A percentile compares a stretch with the other conserved stretches of the same genome.
Evolutionary conservation across 2,888 invertebrate genomes (phyloP).

Genomic region (Macaria notata): DNA sequence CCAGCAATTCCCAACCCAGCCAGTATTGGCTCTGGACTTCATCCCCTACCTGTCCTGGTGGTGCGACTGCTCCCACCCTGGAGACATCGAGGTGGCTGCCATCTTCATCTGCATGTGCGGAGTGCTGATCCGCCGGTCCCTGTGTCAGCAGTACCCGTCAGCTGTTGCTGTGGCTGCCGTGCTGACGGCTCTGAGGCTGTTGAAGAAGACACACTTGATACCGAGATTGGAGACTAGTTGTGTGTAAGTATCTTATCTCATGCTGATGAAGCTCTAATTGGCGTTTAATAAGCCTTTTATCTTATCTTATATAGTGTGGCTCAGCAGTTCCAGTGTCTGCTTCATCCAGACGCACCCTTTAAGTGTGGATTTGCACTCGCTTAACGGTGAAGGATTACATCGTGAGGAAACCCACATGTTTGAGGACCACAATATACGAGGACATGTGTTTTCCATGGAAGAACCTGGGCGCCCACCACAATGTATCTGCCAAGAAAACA

Average conservation of each 20-base stretch:
- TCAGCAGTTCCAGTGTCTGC: too few species aligned
- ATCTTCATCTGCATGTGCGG: slow-evolving; percentile 62
- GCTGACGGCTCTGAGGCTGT: slow-evolving; percentile 50
- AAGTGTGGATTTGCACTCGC: too few species aligned
- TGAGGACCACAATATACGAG: too few species aligned
- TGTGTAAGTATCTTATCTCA: slow-evolving; percentile 48
- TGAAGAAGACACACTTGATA: slow-evolving; percentile 46
- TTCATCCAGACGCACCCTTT: too few species aligned
- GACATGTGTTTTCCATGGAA: too few species aligned
- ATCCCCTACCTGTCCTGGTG: slow-evolving; percentile 62
- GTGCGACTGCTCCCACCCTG: slow-evolving; percentile 46
- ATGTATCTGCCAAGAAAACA: too few species aligned
- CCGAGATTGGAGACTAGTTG: slow-evolving; percentile 32
- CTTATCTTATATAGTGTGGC: too few species aligned
- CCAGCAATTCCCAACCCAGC: slow-evolving; percentile 60
- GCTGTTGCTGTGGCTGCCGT: slow-evolving; percentile 60
- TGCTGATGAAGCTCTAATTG: too few species aligned
- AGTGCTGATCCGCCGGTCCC: slow-evolving; percentile 50
- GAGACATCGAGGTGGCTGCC: slow-evolving; percentile 59
- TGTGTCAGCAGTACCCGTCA: slow-evolving; percentile 57
- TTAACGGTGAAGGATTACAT: too few species aligned
- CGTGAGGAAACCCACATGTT: too few species aligned
- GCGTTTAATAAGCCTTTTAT: too few species aligned
- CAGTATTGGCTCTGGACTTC: slow-evolving; percentile 62
- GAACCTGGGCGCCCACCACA: too few species aligned